A percentile compares a stretch with the other conserved stretches of the same genome.
These are phyloP conservation scores for Phytoseiulus persimilis DNA, from an alignment of 2,888 invertebrate species.

Conservation along the genomic window DNA sequence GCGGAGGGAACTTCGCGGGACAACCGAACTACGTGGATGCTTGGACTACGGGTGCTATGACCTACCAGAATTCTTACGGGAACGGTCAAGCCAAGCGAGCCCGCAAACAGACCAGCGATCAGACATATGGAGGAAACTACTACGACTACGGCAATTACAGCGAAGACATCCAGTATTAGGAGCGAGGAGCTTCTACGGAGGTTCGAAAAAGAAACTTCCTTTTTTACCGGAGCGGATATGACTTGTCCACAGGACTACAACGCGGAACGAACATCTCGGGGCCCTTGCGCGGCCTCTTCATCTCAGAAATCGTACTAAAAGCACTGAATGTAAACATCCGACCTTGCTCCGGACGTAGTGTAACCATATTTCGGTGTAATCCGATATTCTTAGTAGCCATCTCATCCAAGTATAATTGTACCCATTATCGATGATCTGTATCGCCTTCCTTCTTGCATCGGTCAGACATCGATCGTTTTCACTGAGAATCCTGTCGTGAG, in stretches of 20 bases:
- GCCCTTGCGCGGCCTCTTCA: background rate
- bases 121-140: background rate
- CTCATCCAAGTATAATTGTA: background rate
- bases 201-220: background rate
- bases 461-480: no score
- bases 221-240: background rate
- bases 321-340: background rate
- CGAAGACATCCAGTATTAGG: background rate
- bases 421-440: no score
- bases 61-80: background rate
- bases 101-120: background rate
- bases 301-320: background rate
- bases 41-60: background rate
- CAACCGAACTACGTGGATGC: background rate
- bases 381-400: background rate
- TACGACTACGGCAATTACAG: background rate
- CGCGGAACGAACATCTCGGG: background rate
- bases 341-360: background rate
- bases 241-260: background rate
- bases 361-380: background rate
- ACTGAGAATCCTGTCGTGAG: no score
- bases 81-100: background rate
- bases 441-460: no score
- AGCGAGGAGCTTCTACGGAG: no score
- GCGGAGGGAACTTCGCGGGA: background rate